phyloP scores from a whole-genome alignment of 2,113 vertebrate species.

The Hippocampus guttulatus region DNA sequence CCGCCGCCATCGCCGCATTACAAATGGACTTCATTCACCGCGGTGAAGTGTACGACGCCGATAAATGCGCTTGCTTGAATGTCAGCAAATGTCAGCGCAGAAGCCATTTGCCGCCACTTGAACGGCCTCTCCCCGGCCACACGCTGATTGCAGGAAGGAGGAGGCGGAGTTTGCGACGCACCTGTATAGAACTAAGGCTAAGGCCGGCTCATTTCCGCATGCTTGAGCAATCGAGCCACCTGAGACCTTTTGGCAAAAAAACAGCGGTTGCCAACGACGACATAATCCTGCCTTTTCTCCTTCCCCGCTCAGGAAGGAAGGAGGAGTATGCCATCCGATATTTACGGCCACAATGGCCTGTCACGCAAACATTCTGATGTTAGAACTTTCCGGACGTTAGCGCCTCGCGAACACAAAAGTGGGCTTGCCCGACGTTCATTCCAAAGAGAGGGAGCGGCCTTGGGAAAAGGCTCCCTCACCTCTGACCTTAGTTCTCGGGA shows the following conservation, averaged over 20 bases:
- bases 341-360: too few relatives aligned
- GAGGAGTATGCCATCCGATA: not conserved
- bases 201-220: conserved; percentile 89
- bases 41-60: conserved; percentile 89
- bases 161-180: conserved; percentile 50
- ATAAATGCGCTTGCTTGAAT: conserved; percentile 99
- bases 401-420: too few relatives aligned
- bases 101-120: conserved; percentile 95
- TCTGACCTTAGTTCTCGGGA: too few relatives aligned
- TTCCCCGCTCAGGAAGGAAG: not conserved
- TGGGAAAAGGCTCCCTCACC: too few relatives aligned
- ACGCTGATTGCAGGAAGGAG: conserved; percentile 69
- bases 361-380: not conserved
- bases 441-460: too few relatives aligned
- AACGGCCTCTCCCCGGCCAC: conserved; percentile 73
- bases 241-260: conserved; percentile 62
- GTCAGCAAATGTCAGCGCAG: conserved; percentile 99
- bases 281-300: not conserved
- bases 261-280: not conserved
- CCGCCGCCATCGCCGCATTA: conserved; percentile 83
- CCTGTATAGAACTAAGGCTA: conserved; percentile 45
- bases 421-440: too few relatives aligned
- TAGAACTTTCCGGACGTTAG: not conserved
- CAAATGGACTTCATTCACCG: conserved; percentile 89
- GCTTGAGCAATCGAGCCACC: conserved; percentile 93